phyloP scores from a whole-genome alignment of 1,140 invertebrate species.

The Acromyrmex charruanus region DNA sequence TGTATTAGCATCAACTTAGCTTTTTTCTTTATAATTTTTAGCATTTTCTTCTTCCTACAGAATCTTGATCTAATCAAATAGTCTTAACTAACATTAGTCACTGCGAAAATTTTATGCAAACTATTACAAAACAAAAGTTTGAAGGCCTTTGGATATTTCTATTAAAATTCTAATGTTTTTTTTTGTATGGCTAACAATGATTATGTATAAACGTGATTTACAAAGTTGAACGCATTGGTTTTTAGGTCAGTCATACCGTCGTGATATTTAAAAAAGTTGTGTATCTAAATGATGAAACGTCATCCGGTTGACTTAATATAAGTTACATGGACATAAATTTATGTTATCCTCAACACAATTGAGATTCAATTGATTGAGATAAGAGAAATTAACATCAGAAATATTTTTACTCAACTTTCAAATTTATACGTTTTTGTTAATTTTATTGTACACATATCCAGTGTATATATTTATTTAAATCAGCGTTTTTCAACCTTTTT shows the following conservation, averaged over 20 bases:
- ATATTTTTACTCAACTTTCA: neutral
- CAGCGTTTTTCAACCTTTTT: too few species aligned
- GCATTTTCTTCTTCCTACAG: conserved; percentile 3
- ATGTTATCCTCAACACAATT: neutral
- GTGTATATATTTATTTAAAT: neutral
- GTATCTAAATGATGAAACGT: neutral
- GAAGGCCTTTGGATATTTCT: conserved; percentile 36
- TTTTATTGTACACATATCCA: neutral
- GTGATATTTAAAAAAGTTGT: conserved; percentile 16
- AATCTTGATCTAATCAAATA: conserved; percentile 30
- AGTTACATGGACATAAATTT: conserved; percentile 21
- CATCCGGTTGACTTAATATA: neutral
- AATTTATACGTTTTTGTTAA: neutral
- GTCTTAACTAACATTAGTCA: conserved; percentile 5
- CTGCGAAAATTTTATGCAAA: conserved; percentile 5
- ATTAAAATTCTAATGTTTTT: conserved; percentile 24
- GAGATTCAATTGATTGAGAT: neutral
- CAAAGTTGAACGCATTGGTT: conserved; percentile 48
- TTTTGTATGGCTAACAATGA: neutral
- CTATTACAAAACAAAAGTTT: conserved; percentile 1
- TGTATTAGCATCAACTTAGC: neutral
- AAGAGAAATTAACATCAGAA: neutral
- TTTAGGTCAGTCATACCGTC: conserved; percentile 31
- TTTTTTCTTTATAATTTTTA: conserved; percentile 1
- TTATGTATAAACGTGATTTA: conserved; percentile 44